A percentile compares a stretch with the other conserved stretches of the same genome.
phyloP scores from a whole-genome alignment of 92 coral and sea anemone genomes.

The Siderastrea siderea region DNA sequence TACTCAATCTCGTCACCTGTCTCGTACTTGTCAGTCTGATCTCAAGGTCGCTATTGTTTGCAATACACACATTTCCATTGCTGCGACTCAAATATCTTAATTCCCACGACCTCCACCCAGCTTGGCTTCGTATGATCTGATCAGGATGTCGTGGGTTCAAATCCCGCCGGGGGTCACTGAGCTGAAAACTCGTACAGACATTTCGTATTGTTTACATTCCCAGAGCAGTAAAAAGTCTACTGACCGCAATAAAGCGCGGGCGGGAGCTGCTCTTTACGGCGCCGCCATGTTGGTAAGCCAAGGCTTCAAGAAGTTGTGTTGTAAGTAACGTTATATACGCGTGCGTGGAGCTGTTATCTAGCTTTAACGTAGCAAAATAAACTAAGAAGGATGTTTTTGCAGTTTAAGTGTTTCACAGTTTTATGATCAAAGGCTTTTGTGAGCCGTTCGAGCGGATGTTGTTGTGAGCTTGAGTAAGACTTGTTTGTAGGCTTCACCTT shows the following conservation, averaged over 20 bases:
- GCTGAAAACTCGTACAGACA: neutral
- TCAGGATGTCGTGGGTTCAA: too few species aligned
- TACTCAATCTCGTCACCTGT: too few species aligned
- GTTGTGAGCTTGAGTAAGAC: neutral
- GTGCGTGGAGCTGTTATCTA: too few species aligned
- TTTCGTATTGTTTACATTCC: neutral
- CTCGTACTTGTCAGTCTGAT: too few species aligned
- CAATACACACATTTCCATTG: too few species aligned
- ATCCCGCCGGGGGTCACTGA: too few species aligned
- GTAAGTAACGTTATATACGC: constrained; percentile 5
- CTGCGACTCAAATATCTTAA: too few species aligned
- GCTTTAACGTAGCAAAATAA: neutral
- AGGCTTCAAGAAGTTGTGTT: constrained; percentile 18
- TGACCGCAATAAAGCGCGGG: constrained; percentile 10
- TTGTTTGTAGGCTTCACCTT: too few species aligned
- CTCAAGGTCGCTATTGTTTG: too few species aligned
- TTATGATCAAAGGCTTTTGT: neutral
- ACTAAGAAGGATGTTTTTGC: neutral
- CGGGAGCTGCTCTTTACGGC: neutral
- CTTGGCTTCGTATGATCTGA: too few species aligned
- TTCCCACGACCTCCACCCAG: too few species aligned
- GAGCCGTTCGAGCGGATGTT: neutral
- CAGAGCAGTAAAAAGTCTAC: neutral
- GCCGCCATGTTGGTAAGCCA: constrained; percentile 46
- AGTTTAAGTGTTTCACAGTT: neutral